phyloP scores from a whole-genome alignment of 2,113 vertebrate species.

The Atherinomorus stipes region DNA sequence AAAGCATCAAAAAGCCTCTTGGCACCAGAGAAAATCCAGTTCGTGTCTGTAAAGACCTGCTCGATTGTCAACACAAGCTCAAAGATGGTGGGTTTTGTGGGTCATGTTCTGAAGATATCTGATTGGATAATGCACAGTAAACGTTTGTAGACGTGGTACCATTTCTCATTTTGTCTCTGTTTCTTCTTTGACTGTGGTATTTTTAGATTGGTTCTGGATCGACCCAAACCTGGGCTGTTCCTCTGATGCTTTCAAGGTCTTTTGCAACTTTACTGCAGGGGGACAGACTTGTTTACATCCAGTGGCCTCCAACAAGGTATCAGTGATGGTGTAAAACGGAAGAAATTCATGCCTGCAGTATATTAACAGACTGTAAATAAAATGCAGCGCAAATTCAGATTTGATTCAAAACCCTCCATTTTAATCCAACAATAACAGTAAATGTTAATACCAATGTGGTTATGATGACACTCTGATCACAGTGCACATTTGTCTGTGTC shows the following conservation, averaged over 20 bases:
- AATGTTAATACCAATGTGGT: background rate
- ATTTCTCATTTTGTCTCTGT: background rate
- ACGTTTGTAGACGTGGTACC: background rate
- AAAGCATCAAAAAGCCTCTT: constrained; percentile 91
- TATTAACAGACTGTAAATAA: background rate
- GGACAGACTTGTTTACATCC: constrained; percentile 95
- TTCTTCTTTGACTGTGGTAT: constrained; percentile 20
- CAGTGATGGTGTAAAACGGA: background rate
- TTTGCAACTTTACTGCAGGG: constrained; percentile 98
- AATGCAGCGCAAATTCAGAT: background rate
- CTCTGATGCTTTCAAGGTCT: constrained; percentile 96
- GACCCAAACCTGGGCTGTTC: constrained; percentile 97
- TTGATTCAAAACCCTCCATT: background rate
- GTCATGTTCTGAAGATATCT: background rate
- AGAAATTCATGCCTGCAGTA: background rate
- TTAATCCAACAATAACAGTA: background rate
- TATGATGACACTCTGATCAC: background rate
- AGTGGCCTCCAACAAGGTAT: constrained; percentile 89
- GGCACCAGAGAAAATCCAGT: constrained; percentile 94
- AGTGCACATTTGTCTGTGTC: background rate
- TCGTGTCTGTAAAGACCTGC: constrained; percentile 93
- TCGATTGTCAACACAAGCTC: constrained; percentile 89
- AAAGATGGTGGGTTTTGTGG: constrained; percentile 86
- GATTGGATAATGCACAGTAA: background rate
- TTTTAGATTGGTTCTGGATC: constrained; percentile 94